phyloP scores from a whole-genome alignment of 2,113 vertebrate species.

The Hymenochirus boettgeri region DNA sequence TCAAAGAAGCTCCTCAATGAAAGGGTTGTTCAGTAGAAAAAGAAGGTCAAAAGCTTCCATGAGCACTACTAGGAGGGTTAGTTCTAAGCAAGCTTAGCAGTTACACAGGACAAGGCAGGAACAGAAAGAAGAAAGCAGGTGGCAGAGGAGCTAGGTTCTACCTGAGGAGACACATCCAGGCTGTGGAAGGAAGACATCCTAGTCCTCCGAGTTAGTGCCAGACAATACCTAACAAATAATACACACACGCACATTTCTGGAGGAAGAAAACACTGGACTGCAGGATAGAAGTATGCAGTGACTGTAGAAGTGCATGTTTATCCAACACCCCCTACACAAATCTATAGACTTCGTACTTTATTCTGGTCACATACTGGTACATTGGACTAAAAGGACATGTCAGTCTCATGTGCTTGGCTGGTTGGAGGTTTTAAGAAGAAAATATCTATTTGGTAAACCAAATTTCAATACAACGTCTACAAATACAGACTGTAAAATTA shows the following conservation, averaged over 20 bases:
- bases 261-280: not conserved
- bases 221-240: slow-evolving; percentile 44
- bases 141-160: slow-evolving; percentile 77
- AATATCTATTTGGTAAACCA: no score
- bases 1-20: slow-evolving; percentile 75
- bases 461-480: no score
- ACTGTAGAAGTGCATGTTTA: not conserved
- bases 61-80: slow-evolving; percentile 59
- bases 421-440: no score
- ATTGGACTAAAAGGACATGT: no score
- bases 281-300: not conserved
- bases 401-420: no score
- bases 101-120: slow-evolving; percentile 53
- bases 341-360: no score
- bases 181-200: slow-evolving; percentile 91
- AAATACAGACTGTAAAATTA: no score
- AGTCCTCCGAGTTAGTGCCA: slow-evolving; percentile 78
- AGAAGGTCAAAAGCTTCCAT: slow-evolving; percentile 67
- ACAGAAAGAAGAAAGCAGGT: slow-evolving; percentile 56
- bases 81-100: slow-evolving; percentile 50
- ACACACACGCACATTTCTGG: slow-evolving; percentile 33
- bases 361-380: no score
- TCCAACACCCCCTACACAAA: no score
- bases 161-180: slow-evolving; percentile 84
- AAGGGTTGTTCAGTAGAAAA: slow-evolving; percentile 78